phyloP scores from a whole-genome alignment of 2,113 vertebrate genomes.

The Pyrgilauda ruficollis region DNA sequence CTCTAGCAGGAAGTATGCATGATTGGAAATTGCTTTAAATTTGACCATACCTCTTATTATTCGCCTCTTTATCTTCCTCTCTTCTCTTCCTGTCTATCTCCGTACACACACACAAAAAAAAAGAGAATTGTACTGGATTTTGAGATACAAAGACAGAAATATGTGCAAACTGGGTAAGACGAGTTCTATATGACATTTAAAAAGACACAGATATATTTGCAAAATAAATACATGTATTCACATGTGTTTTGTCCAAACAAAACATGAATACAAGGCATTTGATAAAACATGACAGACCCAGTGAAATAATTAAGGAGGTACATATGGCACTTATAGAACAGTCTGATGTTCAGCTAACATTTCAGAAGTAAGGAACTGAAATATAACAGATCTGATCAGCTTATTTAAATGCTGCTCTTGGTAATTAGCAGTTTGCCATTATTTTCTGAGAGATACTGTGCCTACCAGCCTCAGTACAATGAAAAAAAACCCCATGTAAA shows the following conservation, averaged over 20 bases:
- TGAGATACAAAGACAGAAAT: background rate
- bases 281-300: background rate
- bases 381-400: background rate
- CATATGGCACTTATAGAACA: background rate
- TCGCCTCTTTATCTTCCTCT: background rate
- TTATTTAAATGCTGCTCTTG: background rate
- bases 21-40: background rate
- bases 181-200: background rate
- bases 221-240: background rate
- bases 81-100: background rate
- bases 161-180: background rate
- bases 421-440: conserved; percentile 8
- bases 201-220: background rate
- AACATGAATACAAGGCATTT: background rate
- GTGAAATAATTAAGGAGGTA: background rate
- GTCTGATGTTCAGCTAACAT: background rate
- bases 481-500: background rate
- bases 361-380: background rate
- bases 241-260: background rate
- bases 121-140: background rate
- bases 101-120: background rate
- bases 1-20: background rate
- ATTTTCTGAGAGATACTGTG: background rate
- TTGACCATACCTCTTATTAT: background rate
- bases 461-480: background rate